phyloP scores from a whole-genome alignment of 2,113 vertebrate species.

The Myiozetetes cayanensis region DNA sequence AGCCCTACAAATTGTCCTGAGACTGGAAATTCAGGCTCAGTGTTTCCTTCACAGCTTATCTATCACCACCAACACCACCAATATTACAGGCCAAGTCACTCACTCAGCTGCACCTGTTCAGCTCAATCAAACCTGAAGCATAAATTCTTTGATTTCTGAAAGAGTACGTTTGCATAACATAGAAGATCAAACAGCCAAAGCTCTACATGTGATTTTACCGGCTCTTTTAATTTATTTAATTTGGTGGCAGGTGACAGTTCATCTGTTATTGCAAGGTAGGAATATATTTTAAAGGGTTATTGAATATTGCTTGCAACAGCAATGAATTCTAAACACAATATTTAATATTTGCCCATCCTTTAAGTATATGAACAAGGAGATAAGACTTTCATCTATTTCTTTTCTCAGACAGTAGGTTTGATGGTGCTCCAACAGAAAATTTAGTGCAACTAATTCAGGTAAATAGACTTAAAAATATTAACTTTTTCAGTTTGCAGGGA shows the following conservation, averaged over 20 bases:
- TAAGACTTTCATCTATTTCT: constrained; percentile 22
- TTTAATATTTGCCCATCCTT: constrained; percentile 23
- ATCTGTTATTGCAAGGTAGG: background rate
- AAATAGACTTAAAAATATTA: constrained; percentile 47
- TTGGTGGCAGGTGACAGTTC: background rate
- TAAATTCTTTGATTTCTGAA: background rate
- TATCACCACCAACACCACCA: background rate
- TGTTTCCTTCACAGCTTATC: background rate
- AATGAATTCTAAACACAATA: background rate
- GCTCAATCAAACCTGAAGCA: background rate
- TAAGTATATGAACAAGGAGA: background rate
- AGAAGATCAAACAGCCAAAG: background rate
- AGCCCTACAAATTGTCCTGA: background rate
- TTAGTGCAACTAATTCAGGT: background rate
- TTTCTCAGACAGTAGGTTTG: constrained; percentile 3
- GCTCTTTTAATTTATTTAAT: background rate
- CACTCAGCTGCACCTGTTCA: background rate
- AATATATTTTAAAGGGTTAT: background rate
- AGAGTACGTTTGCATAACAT: background rate
- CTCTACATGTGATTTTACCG: background rate
- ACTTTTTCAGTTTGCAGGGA: constrained; percentile 16
- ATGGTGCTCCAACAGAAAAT: background rate
- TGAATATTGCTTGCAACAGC: background rate
- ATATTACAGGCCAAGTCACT: background rate
- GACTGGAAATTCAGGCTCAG: background rate